A percentile compares a stretch with the other conserved stretches of the same genome.
phyloP scores from a whole-genome alignment of 37 sponge, comb jelly and placozoan genomes.

The Axinella damicornis region DNA sequence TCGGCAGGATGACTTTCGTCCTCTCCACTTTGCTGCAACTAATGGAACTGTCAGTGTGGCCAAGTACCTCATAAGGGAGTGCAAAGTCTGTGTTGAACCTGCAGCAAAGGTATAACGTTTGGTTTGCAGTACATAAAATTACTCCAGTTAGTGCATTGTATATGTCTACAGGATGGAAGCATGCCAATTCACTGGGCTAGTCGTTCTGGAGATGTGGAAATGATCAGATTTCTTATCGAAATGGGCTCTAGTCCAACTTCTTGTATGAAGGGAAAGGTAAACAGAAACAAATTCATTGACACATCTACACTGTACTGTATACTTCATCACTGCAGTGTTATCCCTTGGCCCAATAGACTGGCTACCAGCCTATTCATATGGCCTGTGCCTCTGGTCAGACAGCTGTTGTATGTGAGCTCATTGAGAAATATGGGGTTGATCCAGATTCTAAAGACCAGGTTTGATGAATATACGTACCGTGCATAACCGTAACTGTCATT shows the following conservation, averaged over 20 bases:
- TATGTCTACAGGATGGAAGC: conserved; percentile 18
- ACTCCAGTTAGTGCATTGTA: neutral
- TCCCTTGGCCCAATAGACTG: too few relatives aligned
- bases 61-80: neutral
- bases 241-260: conserved; percentile 19
- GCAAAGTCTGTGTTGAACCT: conserved; percentile 19
- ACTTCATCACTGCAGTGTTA: too few relatives aligned
- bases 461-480: neutral
- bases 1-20: neutral
- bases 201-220: conserved; percentile 3
- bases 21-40: conserved; percentile 33
- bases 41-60: conserved; percentile 12
- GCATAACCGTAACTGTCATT: neutral
- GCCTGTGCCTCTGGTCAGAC: conserved; percentile 15
- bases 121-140: neutral
- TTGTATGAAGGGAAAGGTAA: neutral
- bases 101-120: conserved; percentile 3
- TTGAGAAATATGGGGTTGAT: conserved; percentile 15
- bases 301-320: too few relatives aligned
- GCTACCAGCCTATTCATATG: conserved; percentile 27
- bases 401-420: conserved; percentile 12
- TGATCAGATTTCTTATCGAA: neutral
- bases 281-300: too few relatives aligned
- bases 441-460: conserved; percentile 14
- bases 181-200: conserved; percentile 35